Percentiles rank a stretch among this genome's conserved stretches.
These are phyloP conservation scores for Typhlomys cinereus DNA, from an alignment of 2,113 vertebrate species.

Conservation along the genomic window DNA sequence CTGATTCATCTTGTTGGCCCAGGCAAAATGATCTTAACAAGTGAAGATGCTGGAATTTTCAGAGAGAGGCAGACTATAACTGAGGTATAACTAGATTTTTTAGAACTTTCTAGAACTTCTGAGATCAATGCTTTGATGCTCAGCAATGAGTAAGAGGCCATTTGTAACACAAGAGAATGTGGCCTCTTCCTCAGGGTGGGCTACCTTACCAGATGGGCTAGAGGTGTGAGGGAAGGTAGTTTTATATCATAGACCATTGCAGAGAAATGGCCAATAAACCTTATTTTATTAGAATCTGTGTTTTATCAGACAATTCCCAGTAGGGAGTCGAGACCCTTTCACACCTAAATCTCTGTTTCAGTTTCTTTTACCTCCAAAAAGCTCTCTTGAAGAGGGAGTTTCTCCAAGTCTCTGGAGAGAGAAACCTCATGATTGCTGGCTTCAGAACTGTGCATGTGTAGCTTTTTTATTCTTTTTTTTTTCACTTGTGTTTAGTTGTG, in stretches of 20 bases:
- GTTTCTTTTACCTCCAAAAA: conserved; percentile 33
- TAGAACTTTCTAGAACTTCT: background rate
- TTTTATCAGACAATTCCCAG: background rate
- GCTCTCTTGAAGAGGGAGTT: background rate
- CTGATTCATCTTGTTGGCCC: too few relatives aligned
- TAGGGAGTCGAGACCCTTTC: background rate
- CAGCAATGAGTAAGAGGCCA: background rate
- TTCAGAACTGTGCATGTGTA: conserved; percentile 29
- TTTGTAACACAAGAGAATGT: background rate
- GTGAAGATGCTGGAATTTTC: background rate
- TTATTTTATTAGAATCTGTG: background rate
- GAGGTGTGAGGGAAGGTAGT: background rate
- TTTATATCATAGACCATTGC: background rate
- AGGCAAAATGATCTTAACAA: conserved; percentile 21
- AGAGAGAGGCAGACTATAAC: background rate
- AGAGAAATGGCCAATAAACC: background rate
- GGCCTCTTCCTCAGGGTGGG: background rate
- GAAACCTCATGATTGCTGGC: conserved; percentile 47
- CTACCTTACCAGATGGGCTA: background rate
- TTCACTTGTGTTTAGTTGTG: conserved; percentile 58
- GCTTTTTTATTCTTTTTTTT: conserved; percentile 30
- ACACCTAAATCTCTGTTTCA: background rate
- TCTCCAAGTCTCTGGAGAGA: conserved; percentile 24
- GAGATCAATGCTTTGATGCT: background rate
- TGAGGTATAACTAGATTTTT: background rate